Evolutionary conservation across 1,140 invertebrate genomes (phyloP), one percentile per base, ranked within the genome.

Genomic region (Pseudomyrmex dendroicus): DNA sequence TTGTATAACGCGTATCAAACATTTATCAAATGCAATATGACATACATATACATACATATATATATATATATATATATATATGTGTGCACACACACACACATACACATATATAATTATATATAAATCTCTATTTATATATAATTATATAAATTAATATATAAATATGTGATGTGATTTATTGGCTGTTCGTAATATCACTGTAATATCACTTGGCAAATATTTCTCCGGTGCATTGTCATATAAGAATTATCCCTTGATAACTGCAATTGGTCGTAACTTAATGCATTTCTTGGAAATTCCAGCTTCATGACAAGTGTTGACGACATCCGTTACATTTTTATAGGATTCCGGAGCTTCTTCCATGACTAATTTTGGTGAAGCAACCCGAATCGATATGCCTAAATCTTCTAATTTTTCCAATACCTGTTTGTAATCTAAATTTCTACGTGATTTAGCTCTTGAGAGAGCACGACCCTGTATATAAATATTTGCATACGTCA

Each of bases 331-430:
- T 0, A 99, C 99, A 96, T 99, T 99, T 95, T 99, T 99, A 93
- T 99, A 99, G 0, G 99, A 99, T 93, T 99, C 99, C 0, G 99
- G 99, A 63, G 99, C 98, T 95, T 99, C 99, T 95, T 99, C 99
- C 99, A 99, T 99, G 0, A 99, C 99, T 77, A 99, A 95, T 95
- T 99, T 99, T 0, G 99, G 99, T 13, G 99, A 99, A 44, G 99
- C 99, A 0, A 99, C 98, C 92, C 99, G 95, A 83, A 99, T 99
- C 1, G 98, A 98, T 89, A 99, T 99, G n/a, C 99, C 99, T 95
- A 98, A 96, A 61, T 96, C 94, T 89, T 98, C 96, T 57, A 99
- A 93, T 92, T 98, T 98, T 17, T 96, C 94, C 25, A 99, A 93
- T 9, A 99, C 99, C 82, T 98, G 96, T 86, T 96, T 96, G 91